phyloP scores from a whole-genome alignment of 2,888 invertebrate genomes.

The Cantharis rufa region DNA sequence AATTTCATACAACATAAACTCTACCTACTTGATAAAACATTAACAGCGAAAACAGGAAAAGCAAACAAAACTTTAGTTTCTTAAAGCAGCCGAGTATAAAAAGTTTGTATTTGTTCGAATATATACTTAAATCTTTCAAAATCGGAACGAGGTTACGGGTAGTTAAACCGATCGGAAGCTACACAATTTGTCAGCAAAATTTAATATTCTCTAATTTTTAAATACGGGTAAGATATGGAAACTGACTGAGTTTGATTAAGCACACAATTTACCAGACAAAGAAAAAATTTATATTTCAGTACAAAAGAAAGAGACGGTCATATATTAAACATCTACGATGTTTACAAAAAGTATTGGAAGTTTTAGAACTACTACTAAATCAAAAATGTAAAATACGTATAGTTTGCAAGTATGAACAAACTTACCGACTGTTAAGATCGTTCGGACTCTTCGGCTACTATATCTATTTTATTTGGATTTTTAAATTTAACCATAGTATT shows the following conservation, averaged over 20 bases:
- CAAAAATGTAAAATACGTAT: no score
- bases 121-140: neutral
- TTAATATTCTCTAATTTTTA: neutral
- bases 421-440: no score
- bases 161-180: neutral
- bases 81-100: neutral
- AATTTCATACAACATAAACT: neutral
- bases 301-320: no score
- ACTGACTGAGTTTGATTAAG: neutral
- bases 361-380: no score
- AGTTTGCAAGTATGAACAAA: no score
- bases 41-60: neutral
- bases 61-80: neutral
- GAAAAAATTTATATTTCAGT: no score
- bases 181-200: neutral
- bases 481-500: no score
- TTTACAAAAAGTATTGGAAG: no score
- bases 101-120: neutral
- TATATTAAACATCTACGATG: no score
- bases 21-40: neutral
- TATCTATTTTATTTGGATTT: no score
- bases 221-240: neutral
- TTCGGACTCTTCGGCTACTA: no score
- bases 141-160: neutral
- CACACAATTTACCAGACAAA: no score